Conservation (phyloP, 2,888 invertebrate genomes). For the Trissoscelio sp. region DNA sequence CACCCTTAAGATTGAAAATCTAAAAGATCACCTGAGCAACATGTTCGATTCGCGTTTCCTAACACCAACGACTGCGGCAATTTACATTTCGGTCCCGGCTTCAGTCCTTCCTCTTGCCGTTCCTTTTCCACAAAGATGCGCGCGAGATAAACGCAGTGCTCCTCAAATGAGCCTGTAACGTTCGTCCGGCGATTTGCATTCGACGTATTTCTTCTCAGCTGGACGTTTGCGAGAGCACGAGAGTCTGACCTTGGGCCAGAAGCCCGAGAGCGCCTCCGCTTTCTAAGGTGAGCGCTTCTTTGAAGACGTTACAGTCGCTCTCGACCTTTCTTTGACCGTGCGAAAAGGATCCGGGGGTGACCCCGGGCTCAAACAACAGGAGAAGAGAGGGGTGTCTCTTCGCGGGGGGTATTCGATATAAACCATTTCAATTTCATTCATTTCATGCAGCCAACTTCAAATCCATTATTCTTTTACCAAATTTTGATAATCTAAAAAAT, state of each 20-base stretch:
- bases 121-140: constrained; percentile 51
- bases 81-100: constrained; percentile 47
- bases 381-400: not conserved
- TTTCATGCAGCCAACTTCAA: too few relatives aligned
- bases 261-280: constrained; percentile 63
- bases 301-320: constrained; percentile 56
- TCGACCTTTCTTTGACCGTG: constrained; percentile 58
- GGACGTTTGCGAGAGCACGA: constrained; percentile 66
- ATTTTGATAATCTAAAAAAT: too few relatives aligned
- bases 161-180: constrained; percentile 64
- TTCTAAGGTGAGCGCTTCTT: constrained; percentile 64
- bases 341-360: constrained; percentile 53
- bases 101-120: constrained; percentile 38
- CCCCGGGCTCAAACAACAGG: too few relatives aligned
- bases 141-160: constrained; percentile 59
- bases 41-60: constrained; percentile 43
- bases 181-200: constrained; percentile 69
- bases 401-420: constrained; percentile 16
- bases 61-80: constrained; percentile 48
- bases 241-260: constrained; percentile 68
- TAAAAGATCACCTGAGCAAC: not conserved
- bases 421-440: not conserved
- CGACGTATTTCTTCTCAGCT: constrained; percentile 67
- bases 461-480: too few relatives aligned
- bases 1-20: not conserved